Evolutionary conservation across 2,888 invertebrate genomes (phyloP), one percentile per base, ranked within the genome.

Genomic region (Stictocephala bisonia): DNA sequence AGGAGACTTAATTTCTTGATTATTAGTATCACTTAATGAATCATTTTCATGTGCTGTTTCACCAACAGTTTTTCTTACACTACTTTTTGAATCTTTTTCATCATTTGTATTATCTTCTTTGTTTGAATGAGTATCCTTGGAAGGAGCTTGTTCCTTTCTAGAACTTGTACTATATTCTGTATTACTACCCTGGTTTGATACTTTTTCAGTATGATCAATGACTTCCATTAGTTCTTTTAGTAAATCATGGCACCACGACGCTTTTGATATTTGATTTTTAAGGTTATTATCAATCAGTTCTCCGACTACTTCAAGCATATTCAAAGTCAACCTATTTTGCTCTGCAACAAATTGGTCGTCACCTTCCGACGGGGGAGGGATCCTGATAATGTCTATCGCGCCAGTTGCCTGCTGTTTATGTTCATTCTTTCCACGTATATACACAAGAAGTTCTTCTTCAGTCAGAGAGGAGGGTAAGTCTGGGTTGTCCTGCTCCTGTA

Each of bases 271-370:
- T 3, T 64, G 41, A 13, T 24, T 64, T 6, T 64, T 26, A n/a
- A 64, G 26, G n/a, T 64, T 64, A 26, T 64, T 40, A 40, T 64
- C 44, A 26, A 64, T 64, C 22, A 64, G 24, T 15, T 24, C 27
- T 27, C 44, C 64, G 15, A 64, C 27, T 26, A 64, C 44, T 11
- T 64, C 44, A 24, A 64, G 44, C 64, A 64, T 64, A 15, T 64
- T 64, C 4, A 44, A 20, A 18, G 64, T 44, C 22, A 64, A 7
- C 18, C 4, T 41, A 20, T 41, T 22, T 2, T 13, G 26, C 20
- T 27, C 44, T 64, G 20, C 44, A 15, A 26, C 22, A 9, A 40
- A 29, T 18, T 60, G 35, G 2, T 35, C 35, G 20, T 64, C 44
- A 7, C 44, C 64, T n/a, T 9, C 26, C n/a, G 26, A 11, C 4